These are phyloP conservation scores for Drymonia ruficornis DNA, from an alignment of 2,888 invertebrate species.

Conservation along the genomic window DNA sequence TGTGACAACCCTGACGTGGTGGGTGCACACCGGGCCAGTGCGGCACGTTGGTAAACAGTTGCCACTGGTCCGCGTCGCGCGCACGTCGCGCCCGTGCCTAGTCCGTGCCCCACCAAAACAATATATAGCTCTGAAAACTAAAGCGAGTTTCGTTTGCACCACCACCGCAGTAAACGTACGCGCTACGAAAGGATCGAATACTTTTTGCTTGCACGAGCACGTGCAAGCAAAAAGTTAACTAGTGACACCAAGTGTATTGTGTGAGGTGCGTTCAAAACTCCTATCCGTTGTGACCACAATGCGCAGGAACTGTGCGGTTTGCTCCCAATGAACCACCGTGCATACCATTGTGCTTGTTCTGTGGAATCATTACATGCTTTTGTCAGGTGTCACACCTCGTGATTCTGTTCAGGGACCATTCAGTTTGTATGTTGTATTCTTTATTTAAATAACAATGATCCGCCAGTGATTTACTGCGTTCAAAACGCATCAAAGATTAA, in stretches of 20 bases:
- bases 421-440: slow-evolving; percentile 24
- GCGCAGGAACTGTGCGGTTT: slow-evolving; percentile 73
- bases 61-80: slow-evolving; percentile 61
- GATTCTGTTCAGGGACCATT: slow-evolving; percentile 44
- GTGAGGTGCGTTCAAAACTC: slow-evolving; percentile 34
- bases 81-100: slow-evolving; percentile 55
- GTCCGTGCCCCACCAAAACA: slow-evolving; percentile 11
- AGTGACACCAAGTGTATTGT: slow-evolving; percentile 17
- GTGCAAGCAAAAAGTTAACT: slow-evolving; percentile 7
- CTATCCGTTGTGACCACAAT: slow-evolving; percentile 51
- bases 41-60: slow-evolving; percentile 66
- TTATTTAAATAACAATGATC: slow-evolving; percentile 23
- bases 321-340: slow-evolving; percentile 47
- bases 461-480: slow-evolving; percentile 26
- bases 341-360: slow-evolving; percentile 39
- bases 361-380: slow-evolving; percentile 45
- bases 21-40: slow-evolving; percentile 57
- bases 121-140: not conserved
- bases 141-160: slow-evolving; percentile 2
- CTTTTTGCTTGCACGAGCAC: too few relatives aligned
- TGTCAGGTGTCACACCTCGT: slow-evolving; percentile 46
- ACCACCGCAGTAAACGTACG: slow-evolving; percentile 11
- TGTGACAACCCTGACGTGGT: slow-evolving; percentile 49
- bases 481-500: slow-evolving; percentile 13
- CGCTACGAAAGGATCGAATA: slow-evolving; percentile 5